Evolutionary conservation across 2,888 invertebrate species (phyloP), one percentile per base, ranked within the genome.

Genomic region (Catocala sponsa): DNA sequence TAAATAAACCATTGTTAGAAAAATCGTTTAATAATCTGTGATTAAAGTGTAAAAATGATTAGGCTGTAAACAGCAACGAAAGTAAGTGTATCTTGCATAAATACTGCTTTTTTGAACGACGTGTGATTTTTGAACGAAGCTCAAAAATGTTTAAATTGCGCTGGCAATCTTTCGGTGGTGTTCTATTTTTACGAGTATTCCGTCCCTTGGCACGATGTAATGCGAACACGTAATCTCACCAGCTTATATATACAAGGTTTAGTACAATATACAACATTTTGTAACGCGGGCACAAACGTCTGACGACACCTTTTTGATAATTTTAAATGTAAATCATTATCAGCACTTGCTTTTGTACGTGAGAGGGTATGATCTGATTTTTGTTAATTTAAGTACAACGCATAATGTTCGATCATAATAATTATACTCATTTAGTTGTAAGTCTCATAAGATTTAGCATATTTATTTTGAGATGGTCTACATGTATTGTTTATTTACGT

Each of bases 371-470:
- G 84, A 84, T 85, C 84, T 84, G 84, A 83, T 81, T 79, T 74
- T 74, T 64, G 65, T 74, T 80, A 70, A 69, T 73, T 76, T 80
- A 81, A 80, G 79, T 83, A 83, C 84, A 84, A 77, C 81, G 91
- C 91, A 92, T 91, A 91, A 91, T 90, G 86, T 83, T 81, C 84
- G 85, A 89, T 89, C 90, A 92, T 92, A 92, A 94, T 92, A 91
- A 91, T 88, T 89, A 91, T 91, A 92, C 92, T 92, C 92, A 89
- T 90, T 84, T 90, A 91, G 83, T 81, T 70, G 60, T 91, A 90
- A 85, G 85, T 86, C 79, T 83, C 74, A 72, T 92, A 90, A 89
- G 87, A 76, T 90, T 87, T 91, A 92, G 88, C 76, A 76, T 91
- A 92, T 92, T 92, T 93, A 92, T 93, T 91, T 83, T 65, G 74